These are phyloP conservation scores for Psophia crepitans DNA, from an alignment of 2,113 vertebrate genomes.

Conservation along the genomic window DNA sequence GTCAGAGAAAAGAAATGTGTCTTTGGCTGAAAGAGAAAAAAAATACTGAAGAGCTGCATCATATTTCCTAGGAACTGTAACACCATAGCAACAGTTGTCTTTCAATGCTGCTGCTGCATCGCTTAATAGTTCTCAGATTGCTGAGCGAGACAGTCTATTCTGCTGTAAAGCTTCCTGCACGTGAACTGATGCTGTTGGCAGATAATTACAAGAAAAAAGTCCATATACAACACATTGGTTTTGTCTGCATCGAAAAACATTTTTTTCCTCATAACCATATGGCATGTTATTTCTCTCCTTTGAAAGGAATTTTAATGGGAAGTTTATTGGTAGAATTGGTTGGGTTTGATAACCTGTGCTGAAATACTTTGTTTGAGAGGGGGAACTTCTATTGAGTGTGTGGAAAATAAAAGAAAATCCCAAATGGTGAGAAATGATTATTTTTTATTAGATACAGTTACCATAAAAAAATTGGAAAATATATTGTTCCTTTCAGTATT, in stretches of 20 bases:
- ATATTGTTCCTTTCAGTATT: neutral
- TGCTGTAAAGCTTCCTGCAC: neutral
- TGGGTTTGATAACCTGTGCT: neutral
- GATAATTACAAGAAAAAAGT: neutral
- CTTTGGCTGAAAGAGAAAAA: neutral
- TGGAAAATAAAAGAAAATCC: neutral
- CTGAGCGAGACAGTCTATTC: neutral
- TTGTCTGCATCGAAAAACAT: neutral
- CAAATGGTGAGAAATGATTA: neutral
- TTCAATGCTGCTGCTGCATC: neutral
- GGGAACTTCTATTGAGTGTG: neutral
- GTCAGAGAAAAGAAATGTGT: neutral
- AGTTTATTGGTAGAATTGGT: neutral
- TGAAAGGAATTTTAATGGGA: neutral
- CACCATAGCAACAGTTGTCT: slow-evolving; percentile 55
- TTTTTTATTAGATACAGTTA: neutral
- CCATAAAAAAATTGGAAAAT: neutral
- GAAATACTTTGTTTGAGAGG: neutral
- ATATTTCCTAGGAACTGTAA: neutral
- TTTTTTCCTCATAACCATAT: neutral
- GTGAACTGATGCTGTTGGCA: neutral
- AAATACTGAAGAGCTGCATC: neutral
- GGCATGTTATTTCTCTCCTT: neutral
- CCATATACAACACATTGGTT: neutral
- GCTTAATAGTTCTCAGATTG: neutral